Conservation (phyloP, 2,888 invertebrate species). For the Chalcis sispes region DNA sequence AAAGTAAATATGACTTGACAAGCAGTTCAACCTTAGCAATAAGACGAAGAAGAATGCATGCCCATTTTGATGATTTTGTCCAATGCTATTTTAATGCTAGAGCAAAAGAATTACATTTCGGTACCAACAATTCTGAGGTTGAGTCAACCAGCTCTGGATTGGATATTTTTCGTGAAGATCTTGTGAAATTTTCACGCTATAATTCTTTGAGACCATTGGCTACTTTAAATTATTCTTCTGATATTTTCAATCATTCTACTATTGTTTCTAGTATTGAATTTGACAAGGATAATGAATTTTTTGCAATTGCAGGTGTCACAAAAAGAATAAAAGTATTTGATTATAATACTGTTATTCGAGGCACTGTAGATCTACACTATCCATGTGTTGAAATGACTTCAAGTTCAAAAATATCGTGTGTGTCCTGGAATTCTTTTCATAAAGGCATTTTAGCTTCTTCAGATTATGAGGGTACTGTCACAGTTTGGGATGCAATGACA, state of each 20-base stretch:
- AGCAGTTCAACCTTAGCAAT: slow-evolving; percentile 79
- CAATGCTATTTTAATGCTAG: slow-evolving; percentile 90
- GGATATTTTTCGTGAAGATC: slow-evolving; percentile 88
- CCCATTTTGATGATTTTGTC: slow-evolving; percentile 93
- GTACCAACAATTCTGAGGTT: slow-evolving; percentile 68
- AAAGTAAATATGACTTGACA: slow-evolving; percentile 64
- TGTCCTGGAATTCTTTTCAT: slow-evolving; percentile 95
- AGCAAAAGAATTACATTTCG: slow-evolving; percentile 84
- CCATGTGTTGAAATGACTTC: slow-evolving; percentile 94
- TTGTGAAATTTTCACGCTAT: slow-evolving; percentile 90
- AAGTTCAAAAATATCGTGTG: slow-evolving; percentile 94
- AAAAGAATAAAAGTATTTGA: slow-evolving; percentile 96
- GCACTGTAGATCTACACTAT: slow-evolving; percentile 93
- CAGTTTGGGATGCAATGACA: slow-evolving; percentile 93
- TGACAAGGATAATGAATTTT: slow-evolving; percentile 96
- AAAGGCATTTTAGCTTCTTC: slow-evolving; percentile 92
- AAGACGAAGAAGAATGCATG: slow-evolving; percentile 85
- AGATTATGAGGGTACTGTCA: slow-evolving; percentile 96
- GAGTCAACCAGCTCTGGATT: slow-evolving; percentile 78
- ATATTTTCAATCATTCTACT: slow-evolving; percentile 90
- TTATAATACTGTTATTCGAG: slow-evolving; percentile 89
- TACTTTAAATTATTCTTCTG: slow-evolving; percentile 92
- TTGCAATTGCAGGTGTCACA: slow-evolving; percentile 96
- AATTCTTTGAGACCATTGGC: slow-evolving; percentile 88
- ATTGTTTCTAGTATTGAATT: slow-evolving; percentile 96